phyloP scores from a whole-genome alignment of 2,888 invertebrate genomes.

The Ennomos erosarius region DNA sequence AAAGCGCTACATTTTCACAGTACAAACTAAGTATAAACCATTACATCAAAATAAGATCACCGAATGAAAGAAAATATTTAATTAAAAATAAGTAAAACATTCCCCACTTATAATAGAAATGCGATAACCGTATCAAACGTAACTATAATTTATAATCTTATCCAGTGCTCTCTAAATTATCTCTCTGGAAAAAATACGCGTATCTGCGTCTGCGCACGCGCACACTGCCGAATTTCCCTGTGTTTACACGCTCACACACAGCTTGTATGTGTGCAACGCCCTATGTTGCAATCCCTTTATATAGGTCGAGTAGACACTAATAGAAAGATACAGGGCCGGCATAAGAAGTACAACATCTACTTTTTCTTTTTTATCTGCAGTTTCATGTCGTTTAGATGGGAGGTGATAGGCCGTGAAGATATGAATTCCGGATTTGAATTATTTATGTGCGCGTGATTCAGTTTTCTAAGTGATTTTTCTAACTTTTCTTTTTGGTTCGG shows the following conservation, averaged over 20 bases:
- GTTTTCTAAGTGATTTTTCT: neutral
- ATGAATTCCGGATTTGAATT: neutral
- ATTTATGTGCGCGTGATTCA: neutral
- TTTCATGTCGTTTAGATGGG: no score
- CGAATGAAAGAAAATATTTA: no score
- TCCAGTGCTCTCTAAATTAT: slow-evolving; percentile 29
- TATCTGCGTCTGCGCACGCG: slow-evolving; percentile 46
- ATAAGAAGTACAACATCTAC: slow-evolving; percentile 17
- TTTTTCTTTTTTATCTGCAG: slow-evolving; percentile 1
- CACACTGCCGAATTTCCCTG: slow-evolving; percentile 43
- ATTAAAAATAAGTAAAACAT: neutral
- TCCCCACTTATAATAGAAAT: slow-evolving; percentile 23
- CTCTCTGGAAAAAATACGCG: slow-evolving; percentile 20
- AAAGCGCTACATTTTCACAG: no score
- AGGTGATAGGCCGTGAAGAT: no score
- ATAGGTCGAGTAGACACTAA: slow-evolving; percentile 81
- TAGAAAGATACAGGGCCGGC: slow-evolving; percentile 78
- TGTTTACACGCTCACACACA: slow-evolving; percentile 33
- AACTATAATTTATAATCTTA: slow-evolving; percentile 22
- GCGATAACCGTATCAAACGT: slow-evolving; percentile 25
- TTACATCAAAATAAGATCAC: no score
- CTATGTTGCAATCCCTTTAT: slow-evolving; percentile 84
- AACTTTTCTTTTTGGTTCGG: slow-evolving; percentile 5
- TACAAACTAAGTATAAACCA: no score
- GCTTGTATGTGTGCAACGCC: slow-evolving; percentile 56